Conservation (phyloP, 2,888 invertebrate species). For the Mesochorus sp. region DNA sequence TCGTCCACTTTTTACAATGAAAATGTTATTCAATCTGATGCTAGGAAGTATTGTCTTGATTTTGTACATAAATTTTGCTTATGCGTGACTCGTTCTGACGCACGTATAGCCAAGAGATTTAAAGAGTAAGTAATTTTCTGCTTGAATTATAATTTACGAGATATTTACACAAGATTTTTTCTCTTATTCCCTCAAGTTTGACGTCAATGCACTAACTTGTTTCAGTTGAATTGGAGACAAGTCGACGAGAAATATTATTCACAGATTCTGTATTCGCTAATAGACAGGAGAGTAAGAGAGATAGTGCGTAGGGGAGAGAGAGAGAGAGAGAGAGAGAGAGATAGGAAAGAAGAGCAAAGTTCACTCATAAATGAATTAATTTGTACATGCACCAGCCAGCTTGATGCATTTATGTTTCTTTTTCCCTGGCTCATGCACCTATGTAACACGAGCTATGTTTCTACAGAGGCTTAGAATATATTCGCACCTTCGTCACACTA, state of each 20-base stretch:
- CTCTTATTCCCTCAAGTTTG: not conserved
- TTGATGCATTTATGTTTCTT: slow-evolving; percentile 21
- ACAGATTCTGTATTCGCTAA: not conserved
- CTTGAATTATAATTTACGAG: slow-evolving; percentile 26
- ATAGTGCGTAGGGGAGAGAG: not conserved
- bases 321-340: not conserved
- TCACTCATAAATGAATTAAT: slow-evolving; percentile 25
- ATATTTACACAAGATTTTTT: slow-evolving; percentile 39
- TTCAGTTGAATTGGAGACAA: not conserved
- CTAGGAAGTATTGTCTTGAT: not conserved
- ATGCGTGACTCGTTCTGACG: slow-evolving; percentile 21
- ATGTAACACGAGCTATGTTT: not conserved
- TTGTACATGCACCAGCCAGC: slow-evolving; percentile 16
- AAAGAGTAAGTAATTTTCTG: not conserved
- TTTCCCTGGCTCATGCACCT: not conserved
- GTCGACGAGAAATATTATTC: not conserved
- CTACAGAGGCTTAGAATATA: not conserved
- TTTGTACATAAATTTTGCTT: not conserved
- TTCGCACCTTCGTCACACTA: not conserved
- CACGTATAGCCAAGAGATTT: slow-evolving; percentile 13
- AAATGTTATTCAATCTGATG: slow-evolving; percentile 18
- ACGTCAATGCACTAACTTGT: slow-evolving; percentile 34
- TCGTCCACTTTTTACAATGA: not conserved
- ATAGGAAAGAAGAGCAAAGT: not conserved
- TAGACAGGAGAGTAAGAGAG: no score